A percentile compares a stretch with the other conserved stretches of the same genome.
Conservation (phyloP, 2,888 invertebrate species). For the Margaritifera margaritifera region DNA sequence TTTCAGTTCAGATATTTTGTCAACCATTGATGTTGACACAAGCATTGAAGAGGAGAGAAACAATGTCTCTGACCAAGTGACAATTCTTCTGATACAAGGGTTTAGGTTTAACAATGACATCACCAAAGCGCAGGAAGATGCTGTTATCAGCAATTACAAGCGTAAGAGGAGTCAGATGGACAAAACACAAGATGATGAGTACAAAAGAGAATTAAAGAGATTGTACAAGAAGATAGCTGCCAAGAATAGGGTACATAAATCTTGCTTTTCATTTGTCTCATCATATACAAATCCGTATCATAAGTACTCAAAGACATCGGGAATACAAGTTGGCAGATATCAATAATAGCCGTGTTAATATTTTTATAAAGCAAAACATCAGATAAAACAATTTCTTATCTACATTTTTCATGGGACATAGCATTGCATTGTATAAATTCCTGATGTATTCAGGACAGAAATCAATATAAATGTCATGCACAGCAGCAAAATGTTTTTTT, state of each 20-base stretch:
- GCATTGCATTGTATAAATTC: too few species aligned
- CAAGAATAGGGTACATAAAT: slow-evolving; percentile 61
- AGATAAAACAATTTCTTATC: too few species aligned
- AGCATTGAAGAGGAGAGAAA: slow-evolving; percentile 66
- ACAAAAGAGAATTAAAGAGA: slow-evolving; percentile 58
- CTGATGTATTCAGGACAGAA: too few species aligned
- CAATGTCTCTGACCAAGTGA: slow-evolving; percentile 55
- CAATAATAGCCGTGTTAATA: too few species aligned
- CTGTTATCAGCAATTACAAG: slow-evolving; percentile 34
- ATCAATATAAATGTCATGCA: too few species aligned
- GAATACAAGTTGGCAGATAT: too few species aligned
- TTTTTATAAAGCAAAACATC: too few species aligned
- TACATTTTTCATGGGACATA: too few species aligned
- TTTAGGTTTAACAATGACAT: slow-evolving; percentile 63
- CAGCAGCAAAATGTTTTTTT: too few species aligned
- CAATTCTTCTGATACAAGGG: slow-evolving; percentile 47
- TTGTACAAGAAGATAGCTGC: slow-evolving; percentile 59
- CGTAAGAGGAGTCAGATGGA: slow-evolving; percentile 50
- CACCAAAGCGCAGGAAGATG: slow-evolving; percentile 47
- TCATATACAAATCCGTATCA: too few species aligned
- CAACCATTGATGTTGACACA: slow-evolving; percentile 64
- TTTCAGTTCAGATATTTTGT: slow-evolving; percentile 60
- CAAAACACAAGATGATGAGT: slow-evolving; percentile 56
- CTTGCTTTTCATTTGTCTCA: too few species aligned
- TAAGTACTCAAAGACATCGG: too few species aligned